These are phyloP conservation scores for Diceros bicornis DNA, from an alignment of 2,797 vertebrate genomes.

Conservation along the genomic window DNA sequence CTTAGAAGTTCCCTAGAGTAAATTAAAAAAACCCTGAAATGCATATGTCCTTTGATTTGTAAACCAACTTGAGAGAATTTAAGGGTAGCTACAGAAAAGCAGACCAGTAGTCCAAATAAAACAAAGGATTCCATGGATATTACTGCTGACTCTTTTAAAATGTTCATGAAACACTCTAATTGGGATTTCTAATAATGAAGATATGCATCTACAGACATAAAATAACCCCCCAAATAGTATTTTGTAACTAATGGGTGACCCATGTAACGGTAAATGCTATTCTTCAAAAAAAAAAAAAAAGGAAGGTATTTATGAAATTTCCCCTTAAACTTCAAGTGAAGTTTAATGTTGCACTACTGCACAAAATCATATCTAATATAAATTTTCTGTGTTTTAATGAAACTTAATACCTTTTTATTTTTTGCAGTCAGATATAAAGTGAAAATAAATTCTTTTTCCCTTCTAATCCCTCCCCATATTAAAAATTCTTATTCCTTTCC, in stretches of 20 bases:
- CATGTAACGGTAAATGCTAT: not conserved
- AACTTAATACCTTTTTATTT: not conserved
- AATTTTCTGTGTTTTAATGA: slow-evolving; percentile 23
- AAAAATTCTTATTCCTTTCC: not conserved
- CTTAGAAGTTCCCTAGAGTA: not conserved
- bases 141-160: not conserved
- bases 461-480: not conserved
- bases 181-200: not conserved
- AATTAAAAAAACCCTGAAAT: not conserved
- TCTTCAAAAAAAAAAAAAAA: not conserved
- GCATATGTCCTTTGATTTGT: not conserved
- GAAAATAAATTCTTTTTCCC: not conserved
- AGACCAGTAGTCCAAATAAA: not conserved
- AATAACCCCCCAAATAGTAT: not conserved
- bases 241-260: not conserved
- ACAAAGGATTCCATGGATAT: not conserved
- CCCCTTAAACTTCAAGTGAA: not conserved
- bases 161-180: not conserved
- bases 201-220: not conserved
- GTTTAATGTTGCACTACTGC: not conserved
- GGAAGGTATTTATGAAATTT: not conserved
- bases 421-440: slow-evolving; percentile 25
- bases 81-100: not conserved
- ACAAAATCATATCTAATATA: slow-evolving; percentile 30
- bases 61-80: slow-evolving; percentile 16